These are phyloP conservation scores for Episyrphus balteatus DNA, from an alignment of 1,140 invertebrate species.

Conservation along the genomic window DNA sequence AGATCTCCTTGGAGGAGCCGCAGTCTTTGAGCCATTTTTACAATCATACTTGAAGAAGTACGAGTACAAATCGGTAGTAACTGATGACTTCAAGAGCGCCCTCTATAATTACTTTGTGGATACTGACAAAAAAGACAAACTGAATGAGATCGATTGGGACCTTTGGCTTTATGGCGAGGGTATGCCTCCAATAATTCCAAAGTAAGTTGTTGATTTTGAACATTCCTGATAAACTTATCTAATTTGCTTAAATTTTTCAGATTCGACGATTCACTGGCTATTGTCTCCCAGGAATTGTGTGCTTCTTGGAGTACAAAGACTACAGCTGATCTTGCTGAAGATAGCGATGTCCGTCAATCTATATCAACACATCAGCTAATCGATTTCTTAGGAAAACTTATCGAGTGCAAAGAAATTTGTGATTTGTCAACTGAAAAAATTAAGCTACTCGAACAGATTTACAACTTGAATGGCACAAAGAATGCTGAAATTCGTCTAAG, in stretches of 20 bases:
- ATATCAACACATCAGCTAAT: constrained; percentile 58
- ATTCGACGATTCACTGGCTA: constrained; percentile 53
- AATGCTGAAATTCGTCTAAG: constrained; percentile 76
- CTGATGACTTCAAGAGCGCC: constrained; percentile 67
- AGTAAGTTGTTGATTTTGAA: constrained; percentile 42
- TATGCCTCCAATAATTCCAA: constrained; percentile 75
- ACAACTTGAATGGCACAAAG: constrained; percentile 51
- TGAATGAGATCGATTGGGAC: constrained; percentile 69
- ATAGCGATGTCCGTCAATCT: constrained; percentile 24
- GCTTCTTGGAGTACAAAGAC: constrained; percentile 26
- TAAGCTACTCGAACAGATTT: constrained; percentile 49
- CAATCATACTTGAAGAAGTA: constrained; percentile 71
- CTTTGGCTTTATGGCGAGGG: constrained; percentile 72
- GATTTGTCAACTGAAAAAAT: constrained; percentile 27
- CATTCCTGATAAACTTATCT: background rate
- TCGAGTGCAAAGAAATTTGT: constrained; percentile 39
- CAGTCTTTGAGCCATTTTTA: constrained; percentile 75
- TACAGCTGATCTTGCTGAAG: constrained; percentile 13
- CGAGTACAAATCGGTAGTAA: constrained; percentile 72
- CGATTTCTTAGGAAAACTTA: constrained; percentile 60
- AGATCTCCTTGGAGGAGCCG: constrained; percentile 68
- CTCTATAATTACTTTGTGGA: constrained; percentile 68
- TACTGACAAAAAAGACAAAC: constrained; percentile 34
- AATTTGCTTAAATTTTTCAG: constrained; percentile 10
- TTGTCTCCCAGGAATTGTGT: constrained; percentile 50